These are phyloP conservation scores for Pseudomyrmex gracilis DNA, from an alignment of 1,140 invertebrate genomes.

Conservation along the genomic window DNA sequence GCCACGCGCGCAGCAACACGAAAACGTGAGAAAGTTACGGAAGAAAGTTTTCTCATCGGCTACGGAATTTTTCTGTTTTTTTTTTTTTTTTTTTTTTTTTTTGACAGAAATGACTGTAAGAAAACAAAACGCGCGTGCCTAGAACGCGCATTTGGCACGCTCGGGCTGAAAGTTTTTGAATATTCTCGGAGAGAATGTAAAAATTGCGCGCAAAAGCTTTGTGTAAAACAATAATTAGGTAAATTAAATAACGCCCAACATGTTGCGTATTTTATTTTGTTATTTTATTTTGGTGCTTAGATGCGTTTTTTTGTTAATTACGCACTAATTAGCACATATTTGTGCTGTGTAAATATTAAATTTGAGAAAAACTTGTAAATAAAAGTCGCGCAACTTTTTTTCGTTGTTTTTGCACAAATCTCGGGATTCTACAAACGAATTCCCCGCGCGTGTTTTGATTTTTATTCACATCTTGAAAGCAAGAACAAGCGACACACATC, in stretches of 20 bases:
- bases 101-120: conserved; percentile 16
- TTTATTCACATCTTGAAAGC: background rate
- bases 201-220: background rate
- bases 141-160: conserved; percentile 10
- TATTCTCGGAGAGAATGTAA: background rate
- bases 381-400: conserved; percentile 2
- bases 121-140: conserved; percentile 1
- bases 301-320: conserved; percentile 36
- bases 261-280: background rate
- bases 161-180: conserved; percentile 16
- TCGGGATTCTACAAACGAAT: conserved; percentile 8
- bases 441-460: background rate
- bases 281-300: background rate
- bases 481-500: background rate
- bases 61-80: conserved; percentile 58
- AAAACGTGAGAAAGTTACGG: conserved; percentile 60
- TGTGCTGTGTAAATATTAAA: conserved; percentile 25
- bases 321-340: conserved; percentile 15
- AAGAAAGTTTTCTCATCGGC: conserved; percentile 67
- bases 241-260: conserved; percentile 5
- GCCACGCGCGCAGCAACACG: background rate
- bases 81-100: too few relatives aligned
- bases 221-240: background rate
- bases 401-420: background rate
- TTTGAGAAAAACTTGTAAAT: background rate